These are phyloP conservation scores for Apodemus speciosus DNA, from an alignment of 2,113 vertebrate genomes.

Conservation along the genomic window DNA sequence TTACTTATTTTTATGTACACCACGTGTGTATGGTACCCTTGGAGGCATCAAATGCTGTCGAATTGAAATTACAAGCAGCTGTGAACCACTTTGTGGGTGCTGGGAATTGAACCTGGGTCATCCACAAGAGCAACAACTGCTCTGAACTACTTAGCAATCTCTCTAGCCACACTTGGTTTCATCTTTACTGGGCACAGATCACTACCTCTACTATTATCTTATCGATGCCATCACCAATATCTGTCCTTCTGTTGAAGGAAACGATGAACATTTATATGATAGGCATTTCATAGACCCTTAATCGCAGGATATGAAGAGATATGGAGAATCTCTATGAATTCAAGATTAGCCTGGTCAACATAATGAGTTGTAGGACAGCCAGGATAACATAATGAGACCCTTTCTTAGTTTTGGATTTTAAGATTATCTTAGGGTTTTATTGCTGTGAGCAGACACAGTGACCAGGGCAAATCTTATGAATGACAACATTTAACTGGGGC, in stretches of 20 bases:
- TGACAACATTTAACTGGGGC: no score
- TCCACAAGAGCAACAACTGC: not conserved
- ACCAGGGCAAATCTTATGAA: no score
- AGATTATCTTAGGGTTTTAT: no score
- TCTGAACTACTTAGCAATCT: not conserved
- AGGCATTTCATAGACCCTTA: not conserved
- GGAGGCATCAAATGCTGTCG: not conserved
- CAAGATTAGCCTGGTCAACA: not conserved
- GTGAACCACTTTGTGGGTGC: no score
- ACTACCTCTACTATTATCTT: not conserved
- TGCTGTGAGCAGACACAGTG: no score
- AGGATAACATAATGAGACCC: not conserved
- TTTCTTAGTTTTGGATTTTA: not conserved
- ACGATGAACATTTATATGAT: not conserved
- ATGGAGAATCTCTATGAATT: not conserved
- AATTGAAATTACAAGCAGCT: not conserved
- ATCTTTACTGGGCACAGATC: conserved; percentile 7
- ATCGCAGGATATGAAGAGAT: not conserved
- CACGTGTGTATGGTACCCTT: not conserved
- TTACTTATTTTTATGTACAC: not conserved
- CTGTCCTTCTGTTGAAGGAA: not conserved
- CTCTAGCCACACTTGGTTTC: not conserved
- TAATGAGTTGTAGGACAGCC: not conserved
- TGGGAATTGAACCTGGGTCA: not conserved
- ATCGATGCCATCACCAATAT: not conserved